phyloP scores from a whole-genome alignment of 2,113 vertebrate genomes.

The Leptobrachium leishanense region DNA sequence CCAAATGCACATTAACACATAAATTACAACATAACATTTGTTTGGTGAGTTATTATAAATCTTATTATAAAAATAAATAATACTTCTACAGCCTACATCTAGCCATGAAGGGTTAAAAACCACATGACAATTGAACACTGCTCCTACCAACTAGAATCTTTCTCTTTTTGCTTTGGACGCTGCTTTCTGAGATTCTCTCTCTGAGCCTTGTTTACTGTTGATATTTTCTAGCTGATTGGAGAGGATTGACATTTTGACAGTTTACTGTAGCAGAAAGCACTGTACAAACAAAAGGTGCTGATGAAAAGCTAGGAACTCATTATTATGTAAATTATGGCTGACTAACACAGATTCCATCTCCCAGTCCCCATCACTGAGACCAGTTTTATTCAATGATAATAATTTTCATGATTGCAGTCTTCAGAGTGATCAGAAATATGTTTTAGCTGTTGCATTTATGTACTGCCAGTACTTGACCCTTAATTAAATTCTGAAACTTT shows the following conservation, averaged over 20 bases:
- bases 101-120: constrained; percentile 18
- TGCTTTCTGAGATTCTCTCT: constrained; percentile 79
- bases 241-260: constrained; percentile 91
- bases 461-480: constrained; percentile 81
- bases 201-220: constrained; percentile 80
- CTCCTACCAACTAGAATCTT: constrained; percentile 54
- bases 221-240: constrained; percentile 81
- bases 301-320: constrained; percentile 85
- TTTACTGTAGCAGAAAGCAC: constrained; percentile 85
- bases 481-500: constrained; percentile 87
- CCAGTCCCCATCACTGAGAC: constrained; percentile 77
- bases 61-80: too few species aligned
- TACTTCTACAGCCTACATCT: background rate
- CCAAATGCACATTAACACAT: too few species aligned
- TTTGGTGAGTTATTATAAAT: too few species aligned
- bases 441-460: constrained; percentile 81
- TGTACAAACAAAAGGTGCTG: constrained; percentile 90
- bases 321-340: constrained; percentile 93
- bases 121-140: constrained; percentile 26
- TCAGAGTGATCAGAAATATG: constrained; percentile 80
- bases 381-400: constrained; percentile 84
- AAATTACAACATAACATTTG: too few species aligned
- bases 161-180: constrained; percentile 49
- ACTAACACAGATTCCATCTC: constrained; percentile 84
- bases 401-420: constrained; percentile 94